A percentile compares a stretch with the other conserved stretches of the same genome.
These are phyloP conservation scores for Cephus sareptanus DNA, from an alignment of 2,888 invertebrate genomes.

Conservation along the genomic window DNA sequence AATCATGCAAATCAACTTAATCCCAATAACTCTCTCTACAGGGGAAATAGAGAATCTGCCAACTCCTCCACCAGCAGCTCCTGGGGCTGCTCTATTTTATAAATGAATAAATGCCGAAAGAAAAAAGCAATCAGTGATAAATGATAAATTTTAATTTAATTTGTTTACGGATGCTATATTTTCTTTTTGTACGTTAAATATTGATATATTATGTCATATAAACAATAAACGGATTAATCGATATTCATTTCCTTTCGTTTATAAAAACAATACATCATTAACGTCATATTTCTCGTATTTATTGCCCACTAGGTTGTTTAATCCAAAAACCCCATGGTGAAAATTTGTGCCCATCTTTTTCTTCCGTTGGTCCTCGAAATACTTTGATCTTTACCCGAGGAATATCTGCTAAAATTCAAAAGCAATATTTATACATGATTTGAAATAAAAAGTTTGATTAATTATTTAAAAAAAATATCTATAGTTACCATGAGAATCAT, in stretches of 20 bases:
- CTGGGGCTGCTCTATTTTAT: not conserved
- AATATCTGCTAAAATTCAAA: constrained; percentile 35
- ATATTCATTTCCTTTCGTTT: not conserved
- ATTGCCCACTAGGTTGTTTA: constrained; percentile 47
- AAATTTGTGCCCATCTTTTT: constrained; percentile 49
- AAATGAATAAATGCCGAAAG: not conserved
- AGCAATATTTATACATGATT: not conserved
- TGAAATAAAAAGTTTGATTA: not conserved
- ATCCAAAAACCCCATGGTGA: constrained; percentile 62
- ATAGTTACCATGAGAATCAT: constrained; percentile 9
- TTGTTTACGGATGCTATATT: not conserved
- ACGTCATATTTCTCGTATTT: not conserved
- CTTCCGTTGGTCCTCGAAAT: constrained; percentile 55
- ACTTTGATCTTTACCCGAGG: constrained; percentile 59
- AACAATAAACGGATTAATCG: too few relatives aligned
- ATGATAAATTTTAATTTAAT: not conserved
- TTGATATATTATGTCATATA: not conserved
- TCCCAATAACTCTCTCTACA: not conserved
- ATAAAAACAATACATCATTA: not conserved
- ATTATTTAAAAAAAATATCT: not conserved
- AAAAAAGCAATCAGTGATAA: not conserved
- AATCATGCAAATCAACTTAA: not conserved
- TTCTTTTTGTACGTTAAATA: not conserved
- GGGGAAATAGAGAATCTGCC: not conserved
- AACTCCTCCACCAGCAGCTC: not conserved